Conservation (phyloP, 2,888 invertebrate genomes). For the Tethea ocularis region DNA sequence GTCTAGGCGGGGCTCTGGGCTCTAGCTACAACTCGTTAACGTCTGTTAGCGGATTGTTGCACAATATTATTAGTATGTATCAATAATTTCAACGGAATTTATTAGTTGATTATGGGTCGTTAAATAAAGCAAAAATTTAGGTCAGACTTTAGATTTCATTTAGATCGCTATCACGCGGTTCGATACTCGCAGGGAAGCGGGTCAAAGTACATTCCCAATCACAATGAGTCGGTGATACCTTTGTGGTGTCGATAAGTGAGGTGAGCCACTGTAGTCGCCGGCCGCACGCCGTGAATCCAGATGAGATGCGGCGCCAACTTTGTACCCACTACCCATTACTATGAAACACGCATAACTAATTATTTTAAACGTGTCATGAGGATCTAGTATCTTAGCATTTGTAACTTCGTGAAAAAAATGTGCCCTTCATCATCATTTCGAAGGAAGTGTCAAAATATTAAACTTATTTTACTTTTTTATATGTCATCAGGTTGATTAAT, state of each 20-base stretch:
- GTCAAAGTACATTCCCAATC: conserved; percentile 20
- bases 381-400: conserved; percentile 20
- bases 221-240: conserved; percentile 29
- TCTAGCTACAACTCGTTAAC: conserved; percentile 43
- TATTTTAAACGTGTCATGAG: conserved; percentile 51
- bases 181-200: conserved; percentile 11
- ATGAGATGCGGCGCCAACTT: conserved; percentile 68
- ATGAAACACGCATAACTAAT: conserved; percentile 63
- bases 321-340: conserved; percentile 38
- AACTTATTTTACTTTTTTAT: no score
- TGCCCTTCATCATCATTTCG: background rate
- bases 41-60: conserved; percentile 31
- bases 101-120: conserved; percentile 6
- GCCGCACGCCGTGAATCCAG: conserved; percentile 56
- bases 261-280: conserved; percentile 28
- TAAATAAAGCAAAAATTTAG: conserved; percentile 1
- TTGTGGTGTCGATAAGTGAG: conserved; percentile 25
- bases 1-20: conserved; percentile 39
- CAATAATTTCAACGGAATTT: conserved; percentile 14
- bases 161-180: conserved; percentile 14
- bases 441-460: no score
- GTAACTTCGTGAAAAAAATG: conserved; percentile 17
- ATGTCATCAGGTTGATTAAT: no score
- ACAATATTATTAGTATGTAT: background rate
- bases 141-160: conserved; percentile 3